Percentiles rank a stretch among this genome's conserved stretches.
These are phyloP conservation scores for Chrysaora quinquecirrha DNA, from an alignment of 30 jellyfish, hydroid and myxozoan species.

Conservation along the genomic window DNA sequence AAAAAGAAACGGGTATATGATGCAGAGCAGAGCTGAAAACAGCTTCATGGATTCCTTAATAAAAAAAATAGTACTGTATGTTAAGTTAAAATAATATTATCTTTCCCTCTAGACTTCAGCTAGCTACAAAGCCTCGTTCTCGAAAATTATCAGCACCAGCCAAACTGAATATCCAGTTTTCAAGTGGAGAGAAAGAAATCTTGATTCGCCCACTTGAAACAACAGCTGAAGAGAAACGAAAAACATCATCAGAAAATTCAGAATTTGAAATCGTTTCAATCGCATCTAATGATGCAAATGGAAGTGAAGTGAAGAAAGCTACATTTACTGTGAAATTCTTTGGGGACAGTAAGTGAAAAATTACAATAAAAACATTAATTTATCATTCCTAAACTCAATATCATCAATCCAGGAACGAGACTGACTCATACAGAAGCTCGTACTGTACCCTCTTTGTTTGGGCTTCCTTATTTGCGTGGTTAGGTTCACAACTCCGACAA, in stretches of 20 bases:
- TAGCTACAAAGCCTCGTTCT: not conserved
- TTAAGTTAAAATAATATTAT: no score
- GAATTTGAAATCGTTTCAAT: constrained; percentile 35
- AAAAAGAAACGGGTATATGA: no score
- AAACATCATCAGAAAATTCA: constrained; percentile 44
- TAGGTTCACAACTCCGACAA: no score
- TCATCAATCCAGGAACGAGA: no score
- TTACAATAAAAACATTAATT: no score
- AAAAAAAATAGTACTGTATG: no score
- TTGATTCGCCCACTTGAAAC: constrained; percentile 18
- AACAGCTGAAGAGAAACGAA: constrained; percentile 31
- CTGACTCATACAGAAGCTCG: no score
- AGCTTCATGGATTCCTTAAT: no score
- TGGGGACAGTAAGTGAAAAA: constrained; percentile 28
- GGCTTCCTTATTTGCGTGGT: no score
- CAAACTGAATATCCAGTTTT: not conserved
- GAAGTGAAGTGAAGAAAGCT: constrained; percentile 4
- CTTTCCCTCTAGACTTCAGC: not conserved
- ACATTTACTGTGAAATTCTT: constrained; percentile 43
- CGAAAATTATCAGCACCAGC: constrained; percentile 62
- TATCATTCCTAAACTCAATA: not conserved
- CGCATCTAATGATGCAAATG: not conserved
- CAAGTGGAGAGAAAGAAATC: not conserved
- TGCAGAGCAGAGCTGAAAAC: no score
- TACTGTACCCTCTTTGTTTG: no score